Conservation (phyloP, 1,140 invertebrate species). For the Lerema accius region DNA sequence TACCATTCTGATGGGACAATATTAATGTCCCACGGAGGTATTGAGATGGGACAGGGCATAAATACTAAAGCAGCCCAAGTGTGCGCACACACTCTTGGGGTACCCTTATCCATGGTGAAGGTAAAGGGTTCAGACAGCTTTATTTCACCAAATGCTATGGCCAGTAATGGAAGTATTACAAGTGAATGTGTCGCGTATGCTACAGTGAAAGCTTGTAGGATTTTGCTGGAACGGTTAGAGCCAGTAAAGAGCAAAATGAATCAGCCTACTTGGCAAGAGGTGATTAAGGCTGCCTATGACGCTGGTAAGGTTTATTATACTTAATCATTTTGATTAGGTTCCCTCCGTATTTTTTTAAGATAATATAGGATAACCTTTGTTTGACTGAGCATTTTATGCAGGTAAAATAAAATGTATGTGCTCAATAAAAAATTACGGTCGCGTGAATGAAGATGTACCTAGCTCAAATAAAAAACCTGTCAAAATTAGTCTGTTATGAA, state of each 20-base stretch:
- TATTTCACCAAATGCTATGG: conserved; percentile 85
- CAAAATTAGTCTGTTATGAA: too few species aligned
- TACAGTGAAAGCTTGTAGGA: conserved; percentile 86
- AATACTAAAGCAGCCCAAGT: conserved; percentile 89
- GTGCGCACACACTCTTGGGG: conserved; percentile 88
- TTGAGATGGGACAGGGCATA: conserved; percentile 89
- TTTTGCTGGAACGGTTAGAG: conserved; percentile 85
- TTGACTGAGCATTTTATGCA: too few species aligned
- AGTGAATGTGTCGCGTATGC: conserved; percentile 88
- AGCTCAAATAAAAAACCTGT: too few species aligned
- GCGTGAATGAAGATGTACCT: too few species aligned
- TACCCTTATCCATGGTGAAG: conserved; percentile 87
- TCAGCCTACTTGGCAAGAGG: conserved; percentile 86
- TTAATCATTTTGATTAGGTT: too few species aligned
- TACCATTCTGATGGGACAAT: conserved; percentile 87
- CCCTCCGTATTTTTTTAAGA: too few species aligned
- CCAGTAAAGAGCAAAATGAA: conserved; percentile 84
- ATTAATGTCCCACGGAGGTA: conserved; percentile 86
- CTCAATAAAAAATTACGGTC: too few species aligned
- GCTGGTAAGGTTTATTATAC: too few species aligned
- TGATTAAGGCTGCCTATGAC: conserved; percentile 84
- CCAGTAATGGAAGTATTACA: conserved; percentile 88
- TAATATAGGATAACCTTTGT: too few species aligned
- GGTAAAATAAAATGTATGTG: too few species aligned
- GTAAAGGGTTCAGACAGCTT: conserved; percentile 88